These are phyloP conservation scores for Patella ulyssiponensis DNA, from an alignment of 2,888 invertebrate species.

Conservation along the genomic window DNA sequence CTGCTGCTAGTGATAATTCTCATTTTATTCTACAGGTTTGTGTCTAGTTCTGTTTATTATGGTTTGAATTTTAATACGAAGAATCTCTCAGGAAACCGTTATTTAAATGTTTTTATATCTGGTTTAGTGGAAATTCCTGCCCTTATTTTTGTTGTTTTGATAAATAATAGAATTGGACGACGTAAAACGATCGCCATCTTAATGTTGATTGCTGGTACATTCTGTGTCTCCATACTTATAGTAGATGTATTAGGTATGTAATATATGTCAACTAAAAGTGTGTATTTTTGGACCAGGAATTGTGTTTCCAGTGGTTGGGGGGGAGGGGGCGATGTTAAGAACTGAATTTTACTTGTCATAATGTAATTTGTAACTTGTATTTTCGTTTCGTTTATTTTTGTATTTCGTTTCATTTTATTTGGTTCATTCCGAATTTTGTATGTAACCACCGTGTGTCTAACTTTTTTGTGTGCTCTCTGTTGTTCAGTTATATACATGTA, in stretches of 20 bases:
- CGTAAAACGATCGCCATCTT: slow-evolving; percentile 58
- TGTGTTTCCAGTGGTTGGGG: too few species aligned
- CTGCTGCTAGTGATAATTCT: too few species aligned
- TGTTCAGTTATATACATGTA: too few species aligned
- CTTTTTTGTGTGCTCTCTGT: too few species aligned
- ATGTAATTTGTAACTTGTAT: too few species aligned
- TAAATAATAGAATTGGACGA: slow-evolving; percentile 65
- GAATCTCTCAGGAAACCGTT: slow-evolving; percentile 63
- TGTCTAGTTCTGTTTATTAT: slow-evolving; percentile 67
- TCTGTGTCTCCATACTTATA: slow-evolving; percentile 61
- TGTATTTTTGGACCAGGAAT: too few species aligned
- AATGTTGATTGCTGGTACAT: slow-evolving; percentile 59
- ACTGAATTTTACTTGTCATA: too few species aligned
- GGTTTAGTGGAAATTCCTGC: slow-evolving; percentile 69
- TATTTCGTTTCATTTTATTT: too few species aligned
- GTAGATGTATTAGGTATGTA: slow-evolving; percentile 58
- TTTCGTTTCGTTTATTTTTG: too few species aligned
- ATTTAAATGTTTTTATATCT: slow-evolving; percentile 66
- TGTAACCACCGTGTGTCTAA: too few species aligned
- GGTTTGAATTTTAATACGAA: slow-evolving; percentile 64
- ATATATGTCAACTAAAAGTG: not conserved
- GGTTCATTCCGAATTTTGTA: too few species aligned
- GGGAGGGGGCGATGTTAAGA: too few species aligned
- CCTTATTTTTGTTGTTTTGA: slow-evolving; percentile 59
- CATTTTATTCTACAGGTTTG: slow-evolving; percentile 51